These are phyloP conservation scores for Xiphophorus couchianus DNA, from an alignment of 2,113 vertebrate species.

Conservation along the genomic window DNA sequence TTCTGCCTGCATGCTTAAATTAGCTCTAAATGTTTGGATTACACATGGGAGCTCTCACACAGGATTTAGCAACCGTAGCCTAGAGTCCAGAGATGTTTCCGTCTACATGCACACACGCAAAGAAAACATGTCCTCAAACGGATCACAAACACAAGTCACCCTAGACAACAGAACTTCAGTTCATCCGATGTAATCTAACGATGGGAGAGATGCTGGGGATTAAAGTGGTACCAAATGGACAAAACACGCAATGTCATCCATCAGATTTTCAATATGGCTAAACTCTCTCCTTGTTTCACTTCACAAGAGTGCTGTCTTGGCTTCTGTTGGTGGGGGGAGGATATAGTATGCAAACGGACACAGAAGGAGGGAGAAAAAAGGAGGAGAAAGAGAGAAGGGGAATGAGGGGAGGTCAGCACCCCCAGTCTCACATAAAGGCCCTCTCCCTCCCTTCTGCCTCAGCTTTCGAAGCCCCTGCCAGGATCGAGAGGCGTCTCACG, in stretches of 20 bases:
- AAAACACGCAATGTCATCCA: slow-evolving; percentile 49
- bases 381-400: slow-evolving; percentile 64
- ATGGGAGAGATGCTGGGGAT: slow-evolving; percentile 10
- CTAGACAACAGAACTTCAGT: slow-evolving; percentile 22
- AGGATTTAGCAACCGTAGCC: slow-evolving; percentile 76
- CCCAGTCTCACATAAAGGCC: slow-evolving; percentile 79
- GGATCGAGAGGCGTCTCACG: slow-evolving; percentile 77
- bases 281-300: slow-evolving; percentile 37
- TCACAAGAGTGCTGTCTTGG: slow-evolving; percentile 48
- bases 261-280: slow-evolving; percentile 26
- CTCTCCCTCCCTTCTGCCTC: slow-evolving; percentile 70
- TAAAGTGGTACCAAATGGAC: slow-evolving; percentile 25
- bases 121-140: slow-evolving; percentile 20
- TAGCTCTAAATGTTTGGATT: slow-evolving; percentile 84
- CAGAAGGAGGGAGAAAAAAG: slow-evolving; percentile 46
- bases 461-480: slow-evolving; percentile 74
- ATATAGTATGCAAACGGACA: slow-evolving; percentile 50
- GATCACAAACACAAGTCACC: slow-evolving; percentile 48
- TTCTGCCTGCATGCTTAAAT: slow-evolving; percentile 80
- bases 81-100: slow-evolving; percentile 72
- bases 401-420: slow-evolving; percentile 76
- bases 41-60: slow-evolving; percentile 78
- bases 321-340: slow-evolving; percentile 64
- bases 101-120: slow-evolving; percentile 42
- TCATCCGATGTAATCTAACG: slow-evolving; percentile 14